Base-by-base conservation (phyloP, 2,888 invertebrate genomes). In the Ditula angustiorana region DNA sequence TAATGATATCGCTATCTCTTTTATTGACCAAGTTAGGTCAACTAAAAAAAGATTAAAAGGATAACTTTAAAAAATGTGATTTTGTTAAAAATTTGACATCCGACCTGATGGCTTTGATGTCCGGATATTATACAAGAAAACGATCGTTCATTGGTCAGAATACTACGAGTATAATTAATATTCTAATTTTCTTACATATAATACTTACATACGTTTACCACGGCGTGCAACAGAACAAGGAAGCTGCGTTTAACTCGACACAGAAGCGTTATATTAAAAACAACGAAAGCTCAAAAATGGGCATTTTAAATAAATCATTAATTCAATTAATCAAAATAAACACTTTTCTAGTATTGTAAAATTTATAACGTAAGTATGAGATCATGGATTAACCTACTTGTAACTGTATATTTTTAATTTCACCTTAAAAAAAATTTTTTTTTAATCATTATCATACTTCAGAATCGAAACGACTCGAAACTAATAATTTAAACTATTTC, bases 231-330 rank as follows among this genome's bases (percentile, higher is more conserved):
- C 83, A 75, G 73, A 85, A 87, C 77, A 79, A 79, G 82, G 82
- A 85, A 82, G 72, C 79, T 60, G 75, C 79, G 61, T 80, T 83
- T 82, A 80, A 80, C 70, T 76, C 59, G 75, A 77, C 82, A 88
- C 81, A 84, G 47, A 73, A 88, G 91, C 89, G 87, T 53, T 63
- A 53, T 35, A 60, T 85, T 85, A 80, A 73, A n/a, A 67, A 82
- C 80, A 83, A 74, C 67, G 75, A 83, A 87, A 87, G 86, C 88
- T 84, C 73, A 85, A 88, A 87, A 90, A 90, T 90, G 90, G 90
- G 91, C 90, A 92, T 89, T 87, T 79, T 76, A 70, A 67, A 71
- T 50, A 64, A 35, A 68, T 33, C 46, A 62, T 66, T 60, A 56
- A 55, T 35, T 37, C 8, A 47, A 66, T 50, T 49, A 52, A 56